A percentile compares a stretch with the other conserved stretches of the same genome.
phyloP scores from a whole-genome alignment of 2,888 invertebrate species.

The Adineta ricciae region DNA sequence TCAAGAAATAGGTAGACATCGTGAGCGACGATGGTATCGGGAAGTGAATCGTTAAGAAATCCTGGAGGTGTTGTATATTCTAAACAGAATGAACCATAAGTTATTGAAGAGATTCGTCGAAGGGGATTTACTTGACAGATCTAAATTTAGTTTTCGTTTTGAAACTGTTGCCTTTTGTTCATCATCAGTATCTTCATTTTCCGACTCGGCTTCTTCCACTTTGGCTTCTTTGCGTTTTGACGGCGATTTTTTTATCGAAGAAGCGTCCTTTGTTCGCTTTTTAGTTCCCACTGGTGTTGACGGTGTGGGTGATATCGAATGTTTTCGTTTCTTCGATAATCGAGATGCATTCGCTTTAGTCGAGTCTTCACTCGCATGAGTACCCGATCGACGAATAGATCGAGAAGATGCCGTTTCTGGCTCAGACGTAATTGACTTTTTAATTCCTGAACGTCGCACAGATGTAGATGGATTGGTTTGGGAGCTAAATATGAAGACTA shows the following conservation, averaged over 20 bases:
- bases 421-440: background rate
- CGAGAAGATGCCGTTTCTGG: background rate
- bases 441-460: background rate
- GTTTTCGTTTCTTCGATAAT: background rate
- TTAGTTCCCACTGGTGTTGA: background rate
- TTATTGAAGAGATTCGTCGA: background rate
- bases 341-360: background rate
- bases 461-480: background rate
- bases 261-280: background rate
- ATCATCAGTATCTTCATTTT: background rate
- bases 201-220: background rate
- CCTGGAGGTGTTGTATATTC: background rate
- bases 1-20: background rate
- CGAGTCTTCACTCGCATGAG: background rate
- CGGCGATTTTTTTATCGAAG: background rate
- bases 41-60: slow-evolving; percentile 6
- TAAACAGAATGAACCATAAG: background rate
- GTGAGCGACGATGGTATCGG: background rate
- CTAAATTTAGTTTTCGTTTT: background rate
- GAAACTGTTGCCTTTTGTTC: background rate
- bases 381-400: background rate
- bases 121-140: background rate
- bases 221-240: background rate
- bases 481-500: background rate
- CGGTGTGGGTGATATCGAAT: background rate